A percentile compares a stretch with the other conserved stretches of the same genome.
Evolutionary conservation across 2,888 invertebrate genomes (phyloP).

Genomic region (Diaphora mendica): DNA sequence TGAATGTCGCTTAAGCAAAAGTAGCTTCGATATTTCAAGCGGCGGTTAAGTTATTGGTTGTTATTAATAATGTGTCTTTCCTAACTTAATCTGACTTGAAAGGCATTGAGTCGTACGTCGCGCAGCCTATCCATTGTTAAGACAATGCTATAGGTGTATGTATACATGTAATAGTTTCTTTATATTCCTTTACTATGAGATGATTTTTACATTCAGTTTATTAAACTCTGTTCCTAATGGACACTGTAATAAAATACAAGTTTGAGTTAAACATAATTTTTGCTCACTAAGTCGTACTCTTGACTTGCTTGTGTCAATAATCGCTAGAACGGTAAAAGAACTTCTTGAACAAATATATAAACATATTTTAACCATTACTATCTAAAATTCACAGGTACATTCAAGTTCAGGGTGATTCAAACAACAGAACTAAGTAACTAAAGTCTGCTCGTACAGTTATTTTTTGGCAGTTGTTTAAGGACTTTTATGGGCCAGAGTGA

Average conservation of each 20-base stretch:
- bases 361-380: not conserved
- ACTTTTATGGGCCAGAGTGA: not conserved
- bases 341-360: not conserved
- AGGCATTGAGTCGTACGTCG: slow-evolving; percentile 80
- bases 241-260: slow-evolving; percentile 16
- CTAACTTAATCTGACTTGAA: slow-evolving; percentile 85
- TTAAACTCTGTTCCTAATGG: slow-evolving; percentile 33
- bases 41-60: slow-evolving; percentile 82
- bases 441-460: too few species aligned
- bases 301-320: not conserved
- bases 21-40: slow-evolving; percentile 84
- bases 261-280: not conserved
- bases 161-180: slow-evolving; percentile 38
- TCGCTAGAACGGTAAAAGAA: not conserved
- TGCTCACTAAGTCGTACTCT: not conserved
- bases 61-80: slow-evolving; percentile 84
- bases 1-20: slow-evolving; percentile 83
- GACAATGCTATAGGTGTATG: slow-evolving; percentile 65
- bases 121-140: slow-evolving; percentile 78
- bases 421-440: not conserved
- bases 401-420: not conserved
- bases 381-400: not conserved
- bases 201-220: slow-evolving; percentile 46
- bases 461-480: not conserved
- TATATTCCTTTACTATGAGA: slow-evolving; percentile 33